Percentiles rank a stretch among this genome's conserved stretches.
Evolutionary conservation across 2,888 invertebrate genomes (phyloP).

Genomic region (Tinea pellionella): DNA sequence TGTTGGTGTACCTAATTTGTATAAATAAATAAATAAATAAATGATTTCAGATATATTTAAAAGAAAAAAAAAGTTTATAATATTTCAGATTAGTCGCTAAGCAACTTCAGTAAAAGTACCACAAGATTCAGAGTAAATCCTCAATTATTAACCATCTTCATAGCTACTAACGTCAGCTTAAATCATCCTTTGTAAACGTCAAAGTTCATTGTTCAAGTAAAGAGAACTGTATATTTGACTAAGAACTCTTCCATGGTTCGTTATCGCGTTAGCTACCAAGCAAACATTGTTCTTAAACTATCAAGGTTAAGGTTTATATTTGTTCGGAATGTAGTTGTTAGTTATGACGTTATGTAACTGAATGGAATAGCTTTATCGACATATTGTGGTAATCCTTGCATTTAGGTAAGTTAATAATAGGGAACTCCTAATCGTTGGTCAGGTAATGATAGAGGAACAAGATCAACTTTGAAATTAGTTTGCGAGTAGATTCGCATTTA

Average conservation of each 20-base stretch:
- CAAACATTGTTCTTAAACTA: background rate
- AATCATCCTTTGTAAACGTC: background rate
- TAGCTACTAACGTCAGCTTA: background rate
- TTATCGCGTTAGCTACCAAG: background rate
- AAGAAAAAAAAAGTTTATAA: no score
- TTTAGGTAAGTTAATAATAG: slow-evolving; percentile 1
- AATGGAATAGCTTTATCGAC: background rate
- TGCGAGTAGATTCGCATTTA: background rate
- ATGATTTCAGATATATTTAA: no score
- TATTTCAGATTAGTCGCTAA: no score
- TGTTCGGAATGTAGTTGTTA: background rate
- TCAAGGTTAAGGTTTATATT: background rate
- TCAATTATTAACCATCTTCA: background rate
- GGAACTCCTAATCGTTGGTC: background rate
- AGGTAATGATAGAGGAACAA: background rate
- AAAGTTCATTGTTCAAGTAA: background rate
- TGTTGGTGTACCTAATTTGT: no score
- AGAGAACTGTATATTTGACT: background rate
- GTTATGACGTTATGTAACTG: background rate
- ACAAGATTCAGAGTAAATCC: background rate
- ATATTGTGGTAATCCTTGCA: slow-evolving; percentile 1
- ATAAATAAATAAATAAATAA: no score
- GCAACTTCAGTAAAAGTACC: no score
- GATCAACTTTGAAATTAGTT: slow-evolving; percentile 7
- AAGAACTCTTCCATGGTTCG: background rate